These are phyloP conservation scores for Anolis carolinensis DNA, from an alignment of 2,113 vertebrate species.

Conservation along the genomic window DNA sequence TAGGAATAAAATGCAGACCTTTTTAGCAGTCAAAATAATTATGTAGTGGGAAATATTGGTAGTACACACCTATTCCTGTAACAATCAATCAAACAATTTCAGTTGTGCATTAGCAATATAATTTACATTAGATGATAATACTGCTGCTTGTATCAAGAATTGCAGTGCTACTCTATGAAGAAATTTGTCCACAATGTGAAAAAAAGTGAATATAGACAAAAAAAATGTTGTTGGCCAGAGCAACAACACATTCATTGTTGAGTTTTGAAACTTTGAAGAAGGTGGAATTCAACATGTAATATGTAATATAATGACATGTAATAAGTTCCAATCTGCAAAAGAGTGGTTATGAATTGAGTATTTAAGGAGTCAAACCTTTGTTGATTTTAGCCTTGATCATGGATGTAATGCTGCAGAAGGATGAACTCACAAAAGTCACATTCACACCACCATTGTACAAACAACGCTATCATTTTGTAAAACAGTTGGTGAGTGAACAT, in stretches of 20 bases:
- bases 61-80: background rate
- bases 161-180: background rate
- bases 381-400: conserved; percentile 44
- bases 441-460: conserved; percentile 86
- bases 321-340: background rate
- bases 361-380: conserved; percentile 18
- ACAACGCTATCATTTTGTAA: conserved; percentile 87
- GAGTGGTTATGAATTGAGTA: background rate
- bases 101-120: background rate
- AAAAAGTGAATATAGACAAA: background rate
- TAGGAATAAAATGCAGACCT: background rate
- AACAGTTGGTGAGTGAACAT: conserved; percentile 81
- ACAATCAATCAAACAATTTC: background rate
- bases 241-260: background rate
- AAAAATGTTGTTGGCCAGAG: background rate
- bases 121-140: background rate
- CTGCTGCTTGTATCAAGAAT: background rate
- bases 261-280: background rate
- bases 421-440: conserved; percentile 36
- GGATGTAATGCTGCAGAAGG: conserved; percentile 53
- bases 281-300: background rate
- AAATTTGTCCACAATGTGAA: background rate
- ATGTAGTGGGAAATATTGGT: background rate
- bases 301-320: accelerated
- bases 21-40: background rate